Base-by-base conservation (phyloP, 92 coral and sea anemone genomes). In the Siderastrea siderea region DNA sequence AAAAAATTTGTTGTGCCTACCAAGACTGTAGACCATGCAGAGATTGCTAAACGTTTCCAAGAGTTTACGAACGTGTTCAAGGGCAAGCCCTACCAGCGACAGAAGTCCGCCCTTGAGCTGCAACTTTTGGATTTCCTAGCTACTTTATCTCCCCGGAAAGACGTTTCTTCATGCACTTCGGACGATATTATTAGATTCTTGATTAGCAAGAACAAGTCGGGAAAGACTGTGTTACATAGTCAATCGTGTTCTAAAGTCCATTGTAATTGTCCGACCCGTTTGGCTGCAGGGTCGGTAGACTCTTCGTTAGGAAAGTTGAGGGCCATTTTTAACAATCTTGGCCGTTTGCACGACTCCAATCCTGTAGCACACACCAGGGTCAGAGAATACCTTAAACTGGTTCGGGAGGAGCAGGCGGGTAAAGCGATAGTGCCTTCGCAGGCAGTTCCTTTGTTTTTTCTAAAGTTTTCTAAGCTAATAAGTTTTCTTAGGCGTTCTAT, bases 141-240 rank as follows among this genome's bases (percentile, higher is more conserved):
- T 16, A 16, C 87, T 16, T 47, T 72, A 9, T 51, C 82, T 52
- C 87, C 79, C 49, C 75, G 52, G 45, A 79, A 53, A 43, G 19
- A 53, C 13, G 15, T 89, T 16, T 83, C 63, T 2, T 75, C 86
- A 15, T 87, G 94, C 47, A 91, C 91, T 10, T 83, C 85, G 54
- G 94, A 87, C 50, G 94, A 87, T 43, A 79, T 91, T n/a, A 72
- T 86, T 7, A 76, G 76, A 50, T 91, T 91, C 62, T 83, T 91
- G 54, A 84, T 91, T 45, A 17, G 74, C 58, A 73, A 65, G 72
- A 88, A 91, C 74, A 69, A 62, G 62, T 45, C 89, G 58, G 79
- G 58, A 75, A 75, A 65, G 57, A 84, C 88, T 11, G 69, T 86
- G 76, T 50, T 86, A 17, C 84, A 77, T 49, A 47, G 43, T 48